Base-by-base conservation (phyloP, 2,888 invertebrate species). In the Athalia rosae region DNA sequence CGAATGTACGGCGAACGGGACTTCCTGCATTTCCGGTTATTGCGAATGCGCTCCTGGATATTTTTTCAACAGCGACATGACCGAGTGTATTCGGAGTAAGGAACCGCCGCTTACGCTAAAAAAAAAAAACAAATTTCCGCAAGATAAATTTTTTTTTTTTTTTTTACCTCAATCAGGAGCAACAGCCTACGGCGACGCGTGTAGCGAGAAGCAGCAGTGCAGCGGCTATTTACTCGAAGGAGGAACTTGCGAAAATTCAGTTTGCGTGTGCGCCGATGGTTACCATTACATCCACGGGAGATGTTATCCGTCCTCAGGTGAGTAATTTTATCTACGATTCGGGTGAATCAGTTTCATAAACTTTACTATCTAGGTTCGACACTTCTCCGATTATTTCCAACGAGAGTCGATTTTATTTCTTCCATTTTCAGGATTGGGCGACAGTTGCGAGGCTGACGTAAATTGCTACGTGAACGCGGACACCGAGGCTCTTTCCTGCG, bases 401-500 rank as follows among this genome's bases (percentile, higher is more conserved):
- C n/a, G n/a, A n/a, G n/a, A 28, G 28, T 28, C 28, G 28, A 28
- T 28, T 28, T 28, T 2, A 28, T 28, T 28, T 28, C 41, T 43
- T 64, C n/a, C 13, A 13, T 53, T 63, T n/a, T 7, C 41, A 87
- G 87, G 84, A 9, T 81, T 89, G 13, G 80, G 80, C 8, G 83
- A 82, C 9, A 64, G 78, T 48, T 89, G 89, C 74, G n/a, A 73
- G 28, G 79, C 62, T 0, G 66, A 85, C 71, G 82, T 83, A 8
- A 85, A 87, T n/a, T 89, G 88, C 77, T 86, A 85, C 56, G 85
- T 85, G 8, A 81, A 83, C 50, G 79, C 82, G 4, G 87, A 88
- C 48, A 84, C 81, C 41, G 84, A 83, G 50, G 83, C 88, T 7
- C 74, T 83, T 4, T 77, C 81, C 11, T 89, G 89, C 76, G 71